Conservation (phyloP, 2,797 vertebrate genomes). For the Gadopsis marmoratus region DNA sequence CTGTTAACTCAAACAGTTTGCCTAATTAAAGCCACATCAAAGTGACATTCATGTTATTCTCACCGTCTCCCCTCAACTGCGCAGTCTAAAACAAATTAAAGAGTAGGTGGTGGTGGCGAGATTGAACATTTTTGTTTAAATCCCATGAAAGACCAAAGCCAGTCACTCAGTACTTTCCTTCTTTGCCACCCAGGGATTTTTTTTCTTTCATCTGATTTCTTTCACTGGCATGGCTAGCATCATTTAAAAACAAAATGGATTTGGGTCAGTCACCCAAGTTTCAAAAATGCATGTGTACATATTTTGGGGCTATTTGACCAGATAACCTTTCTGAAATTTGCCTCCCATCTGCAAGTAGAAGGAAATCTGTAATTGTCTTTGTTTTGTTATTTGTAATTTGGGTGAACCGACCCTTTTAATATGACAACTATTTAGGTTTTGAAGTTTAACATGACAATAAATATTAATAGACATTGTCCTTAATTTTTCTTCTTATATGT, state of each 20-base stretch:
- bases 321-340: background rate
- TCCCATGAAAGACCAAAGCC: background rate
- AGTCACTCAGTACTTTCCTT: background rate
- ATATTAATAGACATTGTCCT: background rate
- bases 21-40: background rate
- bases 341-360: background rate
- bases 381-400: background rate
- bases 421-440: no score
- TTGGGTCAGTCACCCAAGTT: background rate
- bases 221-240: background rate
- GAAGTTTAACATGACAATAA: background rate
- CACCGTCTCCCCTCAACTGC: background rate
- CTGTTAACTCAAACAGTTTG: background rate
- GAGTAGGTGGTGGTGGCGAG: background rate
- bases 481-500: background rate
- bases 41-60: background rate
- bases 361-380: background rate
- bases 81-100: background rate
- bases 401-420: background rate
- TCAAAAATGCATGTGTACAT: background rate
- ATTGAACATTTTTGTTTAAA: no score
- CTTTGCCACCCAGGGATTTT: background rate
- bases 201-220: background rate
- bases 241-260: background rate
- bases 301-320: background rate